Percentiles rank a stretch among this genome's conserved stretches.
These are phyloP conservation scores for Archivesica marissinica DNA, from an alignment of 1,140 invertebrate genomes.

Conservation along the genomic window DNA sequence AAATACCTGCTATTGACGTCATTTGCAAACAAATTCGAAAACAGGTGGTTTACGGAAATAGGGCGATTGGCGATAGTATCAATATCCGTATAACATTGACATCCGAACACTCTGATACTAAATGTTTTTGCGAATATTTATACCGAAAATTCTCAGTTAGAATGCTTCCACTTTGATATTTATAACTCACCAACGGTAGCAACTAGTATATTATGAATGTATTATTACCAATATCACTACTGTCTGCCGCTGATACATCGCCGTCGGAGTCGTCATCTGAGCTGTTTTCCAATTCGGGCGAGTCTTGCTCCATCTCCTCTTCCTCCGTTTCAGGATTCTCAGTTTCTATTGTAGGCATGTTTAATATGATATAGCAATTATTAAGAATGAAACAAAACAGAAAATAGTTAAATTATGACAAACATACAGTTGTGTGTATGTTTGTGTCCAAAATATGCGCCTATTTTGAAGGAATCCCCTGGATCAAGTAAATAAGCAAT, in stretches of 20 bases:
- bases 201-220: too few relatives aligned
- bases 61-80: too few relatives aligned
- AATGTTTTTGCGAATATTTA: too few relatives aligned
- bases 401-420: neutral
- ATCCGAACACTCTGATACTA: too few relatives aligned
- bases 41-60: too few relatives aligned
- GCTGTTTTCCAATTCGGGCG: constrained; percentile 84
- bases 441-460: constrained; percentile 16
- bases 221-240: constrained; percentile 50
- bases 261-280: constrained; percentile 81
- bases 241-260: constrained; percentile 83
- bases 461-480: constrained; percentile 46
- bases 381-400: neutral
- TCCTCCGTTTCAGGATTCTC: constrained; percentile 83
- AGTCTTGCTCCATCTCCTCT: constrained; percentile 85
- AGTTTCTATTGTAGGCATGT: constrained; percentile 83
- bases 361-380: neutral
- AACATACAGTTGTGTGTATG: neutral
- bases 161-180: too few relatives aligned
- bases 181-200: too few relatives aligned
- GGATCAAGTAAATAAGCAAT: constrained; percentile 39
- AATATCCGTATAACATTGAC: too few relatives aligned
- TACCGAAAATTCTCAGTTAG: too few relatives aligned
- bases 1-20: too few relatives aligned
- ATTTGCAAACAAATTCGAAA: too few relatives aligned